phyloP scores from a whole-genome alignment of 2,113 vertebrate species.

The Ceyx cyanopectus region DNA sequence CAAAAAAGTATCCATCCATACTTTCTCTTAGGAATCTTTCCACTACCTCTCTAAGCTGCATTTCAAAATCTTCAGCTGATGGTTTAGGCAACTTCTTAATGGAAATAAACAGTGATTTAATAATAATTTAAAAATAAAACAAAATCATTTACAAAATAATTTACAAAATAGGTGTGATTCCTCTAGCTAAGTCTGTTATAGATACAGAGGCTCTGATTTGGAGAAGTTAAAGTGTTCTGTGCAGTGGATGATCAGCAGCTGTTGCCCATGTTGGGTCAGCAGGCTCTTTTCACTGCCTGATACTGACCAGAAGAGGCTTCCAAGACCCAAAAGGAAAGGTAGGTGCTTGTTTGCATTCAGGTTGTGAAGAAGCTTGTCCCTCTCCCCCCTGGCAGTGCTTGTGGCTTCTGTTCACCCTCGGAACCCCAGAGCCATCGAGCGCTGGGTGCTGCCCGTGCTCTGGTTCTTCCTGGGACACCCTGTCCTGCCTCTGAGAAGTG shows the following conservation, averaged over 20 bases:
- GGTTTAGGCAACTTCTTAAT: neutral
- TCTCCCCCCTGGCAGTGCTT: conserved; percentile 52
- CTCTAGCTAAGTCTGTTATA: neutral
- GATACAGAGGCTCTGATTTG: neutral
- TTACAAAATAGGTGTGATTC: neutral
- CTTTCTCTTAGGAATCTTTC: neutral
- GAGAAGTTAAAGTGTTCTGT: neutral
- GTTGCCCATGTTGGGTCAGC: neutral
- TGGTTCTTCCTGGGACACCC: conserved; percentile 72
- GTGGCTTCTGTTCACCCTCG: conserved; percentile 60
- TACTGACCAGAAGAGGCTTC: neutral
- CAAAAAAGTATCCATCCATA: neutral
- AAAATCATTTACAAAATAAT: neutral
- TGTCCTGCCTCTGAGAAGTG: neutral
- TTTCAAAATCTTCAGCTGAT: neutral
- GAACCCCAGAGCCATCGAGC: conserved; percentile 56
- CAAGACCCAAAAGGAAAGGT: neutral
- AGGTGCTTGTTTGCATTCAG: neutral
- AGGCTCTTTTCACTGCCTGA: neutral
- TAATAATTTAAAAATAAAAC: no score
- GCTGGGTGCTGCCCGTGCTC: conserved; percentile 58
- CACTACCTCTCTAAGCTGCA: neutral
- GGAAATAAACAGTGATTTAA: neutral
- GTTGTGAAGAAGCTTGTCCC: neutral
- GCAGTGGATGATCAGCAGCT: neutral